A percentile compares a stretch with the other conserved stretches of the same genome.
phyloP scores from a whole-genome alignment of 2,888 invertebrate species.

The Mythimna ferrago region DNA sequence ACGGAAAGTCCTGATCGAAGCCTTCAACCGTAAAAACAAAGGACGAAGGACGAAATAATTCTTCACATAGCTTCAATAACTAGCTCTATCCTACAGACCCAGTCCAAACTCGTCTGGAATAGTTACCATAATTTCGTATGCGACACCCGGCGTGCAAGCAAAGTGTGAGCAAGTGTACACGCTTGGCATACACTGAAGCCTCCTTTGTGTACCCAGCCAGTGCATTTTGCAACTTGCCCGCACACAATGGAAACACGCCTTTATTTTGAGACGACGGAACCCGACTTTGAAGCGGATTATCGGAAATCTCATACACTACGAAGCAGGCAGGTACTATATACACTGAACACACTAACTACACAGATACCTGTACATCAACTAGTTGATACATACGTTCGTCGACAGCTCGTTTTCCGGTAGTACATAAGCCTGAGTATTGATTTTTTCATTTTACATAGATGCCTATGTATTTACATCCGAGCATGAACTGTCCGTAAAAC shows the following conservation, averaged over 20 bases:
- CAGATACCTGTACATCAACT: constrained; percentile 49
- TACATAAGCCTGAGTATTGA: constrained; percentile 87
- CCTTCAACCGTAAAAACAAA: neutral
- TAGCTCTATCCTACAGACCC: neutral
- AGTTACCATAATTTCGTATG: constrained; percentile 52
- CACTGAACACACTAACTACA: constrained; percentile 43
- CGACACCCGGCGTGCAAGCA: constrained; percentile 32
- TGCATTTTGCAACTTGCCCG: constrained; percentile 62
- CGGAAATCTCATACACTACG: constrained; percentile 66
- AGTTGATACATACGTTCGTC: constrained; percentile 63
- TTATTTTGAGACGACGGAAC: constrained; percentile 64
- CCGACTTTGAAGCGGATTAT: constrained; percentile 75
- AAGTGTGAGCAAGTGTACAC: constrained; percentile 54
- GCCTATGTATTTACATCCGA: constrained; percentile 76
- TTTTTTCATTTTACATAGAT: constrained; percentile 87
- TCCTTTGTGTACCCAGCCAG: constrained; percentile 63
- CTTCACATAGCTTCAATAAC: constrained; percentile 15
- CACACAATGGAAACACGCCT: constrained; percentile 64
- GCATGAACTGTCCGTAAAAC: constrained; percentile 79
- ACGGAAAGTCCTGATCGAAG: neutral
- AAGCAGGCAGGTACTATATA: constrained; percentile 30
- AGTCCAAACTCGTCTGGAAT: constrained; percentile 25
- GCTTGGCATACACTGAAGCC: constrained; percentile 61
- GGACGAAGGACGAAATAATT: neutral
- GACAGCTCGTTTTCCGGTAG: constrained; percentile 80